phyloP scores from a whole-genome alignment of 2,113 vertebrate genomes.

The Rhipidura dahli region DNA sequence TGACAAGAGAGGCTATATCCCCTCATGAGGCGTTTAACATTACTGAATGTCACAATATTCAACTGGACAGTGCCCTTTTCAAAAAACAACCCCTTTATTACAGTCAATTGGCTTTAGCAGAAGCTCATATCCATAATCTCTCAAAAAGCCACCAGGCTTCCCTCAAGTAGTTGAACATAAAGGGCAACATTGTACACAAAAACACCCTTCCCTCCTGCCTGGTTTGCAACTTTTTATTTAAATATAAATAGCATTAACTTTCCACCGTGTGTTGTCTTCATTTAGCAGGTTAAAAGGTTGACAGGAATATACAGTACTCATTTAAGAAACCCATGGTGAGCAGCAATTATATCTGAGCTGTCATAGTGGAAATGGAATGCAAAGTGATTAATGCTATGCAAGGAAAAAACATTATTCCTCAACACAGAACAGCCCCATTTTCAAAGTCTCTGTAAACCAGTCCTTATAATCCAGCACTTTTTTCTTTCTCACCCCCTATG shows the following conservation, averaged over 20 bases:
- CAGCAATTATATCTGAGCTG: background rate
- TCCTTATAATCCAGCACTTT: background rate
- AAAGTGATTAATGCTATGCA: background rate
- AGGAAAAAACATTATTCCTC: background rate
- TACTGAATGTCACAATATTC: background rate
- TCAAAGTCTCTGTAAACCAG: background rate
- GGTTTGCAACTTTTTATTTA: background rate
- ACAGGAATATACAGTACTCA: background rate
- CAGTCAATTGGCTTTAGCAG: background rate
- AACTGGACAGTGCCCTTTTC: background rate
- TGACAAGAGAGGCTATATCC: background rate
- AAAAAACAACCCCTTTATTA: background rate
- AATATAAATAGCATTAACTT: conserved; percentile 29
- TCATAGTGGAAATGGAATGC: background rate
- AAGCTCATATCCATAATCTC: background rate
- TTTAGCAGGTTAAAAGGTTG: background rate
- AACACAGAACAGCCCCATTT: background rate
- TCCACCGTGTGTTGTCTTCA: background rate
- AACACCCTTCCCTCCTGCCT: background rate
- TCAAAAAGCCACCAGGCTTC: background rate
- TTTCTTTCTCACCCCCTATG: background rate
- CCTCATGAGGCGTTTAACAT: background rate
- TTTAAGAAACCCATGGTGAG: background rate
- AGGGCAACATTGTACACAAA: background rate
- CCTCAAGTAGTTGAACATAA: background rate